These are phyloP conservation scores for Adoxophyes honmai DNA, from an alignment of 1,140 invertebrate genomes.

Conservation along the genomic window DNA sequence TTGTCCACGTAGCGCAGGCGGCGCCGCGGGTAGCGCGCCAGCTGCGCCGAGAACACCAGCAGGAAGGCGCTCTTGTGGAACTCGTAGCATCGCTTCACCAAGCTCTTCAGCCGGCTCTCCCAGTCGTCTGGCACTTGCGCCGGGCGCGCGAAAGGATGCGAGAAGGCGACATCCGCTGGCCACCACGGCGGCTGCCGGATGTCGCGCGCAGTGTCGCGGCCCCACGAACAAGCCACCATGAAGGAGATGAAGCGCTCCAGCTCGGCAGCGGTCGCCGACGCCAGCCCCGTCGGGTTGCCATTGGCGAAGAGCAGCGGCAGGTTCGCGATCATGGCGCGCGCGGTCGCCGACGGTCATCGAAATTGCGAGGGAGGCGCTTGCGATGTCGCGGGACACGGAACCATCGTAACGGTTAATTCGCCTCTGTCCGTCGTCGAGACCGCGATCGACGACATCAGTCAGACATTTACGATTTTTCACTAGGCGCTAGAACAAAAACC, in stretches of 20 bases:
- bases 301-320: conserved; percentile 83
- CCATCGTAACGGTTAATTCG: conserved; percentile 47
- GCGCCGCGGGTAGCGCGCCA: conserved; percentile 81
- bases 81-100: conserved; percentile 84
- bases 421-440: conserved; percentile 36
- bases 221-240: conserved; percentile 85
- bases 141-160: conserved; percentile 79
- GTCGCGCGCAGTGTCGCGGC: conserved; percentile 78
- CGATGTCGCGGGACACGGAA: conserved; percentile 43
- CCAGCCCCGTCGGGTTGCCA: conserved; percentile 82
- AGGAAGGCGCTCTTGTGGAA: conserved; percentile 85
- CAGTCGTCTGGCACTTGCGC: conserved; percentile 75
- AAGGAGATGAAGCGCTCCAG: conserved; percentile 85
- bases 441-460: conserved; percentile 7
- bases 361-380: conserved; percentile 52
- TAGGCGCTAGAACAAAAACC: conserved; percentile 19
- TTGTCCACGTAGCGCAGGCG: conserved; percentile 84
- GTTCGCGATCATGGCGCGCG: conserved; percentile 79
- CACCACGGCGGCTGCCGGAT: conserved; percentile 82
- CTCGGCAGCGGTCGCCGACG: conserved; percentile 79
- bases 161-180: conserved; percentile 81
- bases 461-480: conserved; percentile 27
- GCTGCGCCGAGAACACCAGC: conserved; percentile 83
- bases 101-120: conserved; percentile 80
- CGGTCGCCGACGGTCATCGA: conserved; percentile 65